Base-by-base conservation (phyloP, 2,888 invertebrate species). In the Tanytarsus gracilentus region DNA sequence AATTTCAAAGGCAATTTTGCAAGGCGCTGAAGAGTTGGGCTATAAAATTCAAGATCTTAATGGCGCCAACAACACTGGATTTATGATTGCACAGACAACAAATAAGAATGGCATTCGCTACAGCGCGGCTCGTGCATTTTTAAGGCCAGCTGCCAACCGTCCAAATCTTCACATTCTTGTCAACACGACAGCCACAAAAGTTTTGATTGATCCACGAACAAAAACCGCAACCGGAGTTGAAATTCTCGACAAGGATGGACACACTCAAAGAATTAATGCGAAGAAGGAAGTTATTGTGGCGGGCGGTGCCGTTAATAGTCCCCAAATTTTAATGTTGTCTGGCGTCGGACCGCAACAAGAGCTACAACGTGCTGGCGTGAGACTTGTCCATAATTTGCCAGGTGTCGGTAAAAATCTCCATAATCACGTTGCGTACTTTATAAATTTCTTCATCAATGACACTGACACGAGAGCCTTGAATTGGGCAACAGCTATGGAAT, bases 401-500 rank as follows among this genome's bases (percentile, higher is more conserved):
- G 82, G 82, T 0, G 89, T 89, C 3, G 89, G 90, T 0, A 49
- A 50, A 67, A 93, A 92, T 75, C 79, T 93, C 4, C 90, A 90
- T 68, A 90, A 90, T 72, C 90, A 90, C 70, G 90, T 89, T 1
- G 86, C 90, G 1, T 85, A 80, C 73, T 84, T 86, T 68, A 74
- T 88, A 52, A 85, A 80, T 71, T 93, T 89, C 75, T 79, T 82
- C 63, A 84, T 91, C 56, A 88, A 88, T 64, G 89, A 92, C 68
- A 86, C 89, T 62, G 86, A 91, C 68, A 89, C 88, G 0, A 79
- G 88, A 0, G 85, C 90, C 0, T 77, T 91, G n/a, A 91, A 91
- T 73, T 91, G 90, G 90, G 90, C 90, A 16, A 90, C 90, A 0
- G 90, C 90, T 2, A 91, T 91, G 88, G 92, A 92, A 71, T 92